phyloP scores from a whole-genome alignment of 1,140 invertebrate genomes.

The Brachystomella parvula region DNA sequence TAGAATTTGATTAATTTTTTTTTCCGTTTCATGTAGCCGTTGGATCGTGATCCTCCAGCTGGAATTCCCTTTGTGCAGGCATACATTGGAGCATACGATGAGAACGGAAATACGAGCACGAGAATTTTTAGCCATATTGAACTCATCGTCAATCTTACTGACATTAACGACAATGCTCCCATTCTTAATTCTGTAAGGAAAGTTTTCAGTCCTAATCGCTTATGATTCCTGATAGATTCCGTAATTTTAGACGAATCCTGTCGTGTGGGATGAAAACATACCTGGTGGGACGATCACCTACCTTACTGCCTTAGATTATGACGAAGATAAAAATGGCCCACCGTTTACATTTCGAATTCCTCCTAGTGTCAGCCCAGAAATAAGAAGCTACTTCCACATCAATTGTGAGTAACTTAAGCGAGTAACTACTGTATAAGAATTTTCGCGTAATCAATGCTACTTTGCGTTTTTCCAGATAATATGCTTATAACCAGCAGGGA shows the following conservation, averaged over 20 bases:
- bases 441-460: no score
- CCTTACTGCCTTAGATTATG: constrained; percentile 67
- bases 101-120: constrained; percentile 53
- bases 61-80: constrained; percentile 76
- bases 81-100: constrained; percentile 71
- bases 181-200: constrained; percentile 63
- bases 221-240: constrained; percentile 8
- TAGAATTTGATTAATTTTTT: constrained; percentile 13
- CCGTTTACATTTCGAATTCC: constrained; percentile 69
- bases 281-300: constrained; percentile 57
- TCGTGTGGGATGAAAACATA: constrained; percentile 74
- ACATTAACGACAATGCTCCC: constrained; percentile 86
- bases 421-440: no score
- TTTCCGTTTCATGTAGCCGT: no score
- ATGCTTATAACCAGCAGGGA: constrained; percentile 40
- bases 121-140: constrained; percentile 54
- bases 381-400: constrained; percentile 61
- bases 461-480: constrained; percentile 17
- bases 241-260: constrained; percentile 52
- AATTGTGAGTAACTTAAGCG: no score
- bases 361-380: constrained; percentile 55
- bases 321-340: constrained; percentile 63
- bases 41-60: constrained; percentile 78
- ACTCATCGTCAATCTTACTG: constrained; percentile 65
- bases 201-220: neutral